Base-by-base conservation (phyloP, 2,888 invertebrate genomes). In the Dioctria rufipes region DNA sequence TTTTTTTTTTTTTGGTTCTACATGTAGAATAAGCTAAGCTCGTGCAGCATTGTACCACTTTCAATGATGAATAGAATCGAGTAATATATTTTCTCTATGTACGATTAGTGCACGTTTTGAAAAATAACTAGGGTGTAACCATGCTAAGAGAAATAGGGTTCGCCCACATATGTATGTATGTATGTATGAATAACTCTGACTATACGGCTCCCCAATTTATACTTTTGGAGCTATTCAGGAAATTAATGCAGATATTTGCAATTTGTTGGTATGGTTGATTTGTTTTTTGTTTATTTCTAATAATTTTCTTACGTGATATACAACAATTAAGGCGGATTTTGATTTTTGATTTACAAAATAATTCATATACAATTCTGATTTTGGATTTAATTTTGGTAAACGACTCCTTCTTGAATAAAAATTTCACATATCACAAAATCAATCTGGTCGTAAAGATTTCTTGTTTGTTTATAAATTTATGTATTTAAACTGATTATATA, bases 171-270 rank as follows among this genome's bases (percentile, higher is more conserved):
- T 25, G 42, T n/a, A n/a, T 13, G 51, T 3, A 25, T 25, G 25
- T 25, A 25, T 25, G 25, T 25, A 25, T 25, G 25, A 25, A 25
- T 25, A 25, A 25, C 25, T 25, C 25, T 25, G 51, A 49, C 25
- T 42, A 42, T 58, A 73, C 8, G 73, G 6, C 58, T 73, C 58
- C 58, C 60, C 54, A 73, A 8, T 69, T 69, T 61, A 39, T 61
- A 25, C 37, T 61, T 61, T 13, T 13, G 61, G 66, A 5, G 25
- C 11, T 69, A 9, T 43, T 5, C n/a, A 43, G 51, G 51, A 73
- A 58, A 73, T 73, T 58, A 73, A 73, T 73, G 73, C 73, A 73
- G 73, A 73, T 73, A 58, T 73, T 60, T 73, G 73, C 73, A 73
- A n/a, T 73, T 60, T 58, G 58, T 73, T 73, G 58, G 69, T 69